Percentiles rank a stretch among this genome's conserved stretches.
These are phyloP conservation scores for Cyrtodaria siliqua DNA, from an alignment of 2,888 invertebrate genomes.

Conservation along the genomic window DNA sequence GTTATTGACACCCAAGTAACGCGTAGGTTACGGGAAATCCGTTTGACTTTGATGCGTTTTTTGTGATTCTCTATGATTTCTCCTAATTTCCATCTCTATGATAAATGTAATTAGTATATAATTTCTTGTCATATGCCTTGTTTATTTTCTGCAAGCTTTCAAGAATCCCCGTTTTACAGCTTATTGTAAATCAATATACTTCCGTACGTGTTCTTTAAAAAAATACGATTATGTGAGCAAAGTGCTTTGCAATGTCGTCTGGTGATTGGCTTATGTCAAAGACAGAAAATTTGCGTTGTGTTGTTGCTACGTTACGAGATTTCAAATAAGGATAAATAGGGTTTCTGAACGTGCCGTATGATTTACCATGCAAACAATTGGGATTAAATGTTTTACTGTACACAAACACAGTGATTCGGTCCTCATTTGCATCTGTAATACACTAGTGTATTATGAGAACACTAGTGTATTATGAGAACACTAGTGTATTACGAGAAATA, in stretches of 20 bases:
- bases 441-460: too few species aligned
- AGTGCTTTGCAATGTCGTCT: slow-evolving; percentile 10
- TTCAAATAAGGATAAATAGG: too few species aligned
- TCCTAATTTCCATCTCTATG: slow-evolving; percentile 27
- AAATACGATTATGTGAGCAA: neutral
- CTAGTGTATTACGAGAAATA: too few species aligned
- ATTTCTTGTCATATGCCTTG: slow-evolving; percentile 36
- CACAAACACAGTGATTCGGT: too few species aligned
- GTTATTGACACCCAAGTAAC: too few species aligned
- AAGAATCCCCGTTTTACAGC: slow-evolving; percentile 37
- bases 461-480: too few species aligned
- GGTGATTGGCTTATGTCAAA: neutral
- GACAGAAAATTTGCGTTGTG: too few species aligned
- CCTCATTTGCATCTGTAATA: too few species aligned
- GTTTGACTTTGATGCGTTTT: slow-evolving; percentile 20
- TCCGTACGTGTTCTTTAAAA: neutral
- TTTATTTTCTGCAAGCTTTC: slow-evolving; percentile 50
- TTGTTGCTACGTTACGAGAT: too few species aligned
- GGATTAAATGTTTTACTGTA: too few species aligned
- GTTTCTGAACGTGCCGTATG: too few species aligned
- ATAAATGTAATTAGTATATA: slow-evolving; percentile 55
- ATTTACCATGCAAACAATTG: too few species aligned
- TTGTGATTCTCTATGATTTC: slow-evolving; percentile 2
- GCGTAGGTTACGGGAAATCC: slow-evolving; percentile 7
- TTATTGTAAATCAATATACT: slow-evolving; percentile 47